These are phyloP conservation scores for Zaprionus bogoriensis DNA, from an alignment of 2,888 invertebrate species.

Conservation along the genomic window DNA sequence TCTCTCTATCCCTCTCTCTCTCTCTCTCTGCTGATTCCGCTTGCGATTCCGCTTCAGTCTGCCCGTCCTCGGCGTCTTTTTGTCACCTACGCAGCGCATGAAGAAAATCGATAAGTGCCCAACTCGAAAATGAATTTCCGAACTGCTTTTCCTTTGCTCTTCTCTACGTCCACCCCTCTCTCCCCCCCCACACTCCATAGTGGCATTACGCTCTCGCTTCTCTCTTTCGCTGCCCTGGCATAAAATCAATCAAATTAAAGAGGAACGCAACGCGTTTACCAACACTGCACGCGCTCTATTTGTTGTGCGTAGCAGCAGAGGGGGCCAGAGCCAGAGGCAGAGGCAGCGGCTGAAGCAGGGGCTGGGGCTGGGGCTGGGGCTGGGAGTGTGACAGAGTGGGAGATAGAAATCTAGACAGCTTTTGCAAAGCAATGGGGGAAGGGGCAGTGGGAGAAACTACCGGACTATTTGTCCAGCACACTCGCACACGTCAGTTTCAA, in stretches of 20 bases:
- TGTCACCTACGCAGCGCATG: constrained; percentile 60
- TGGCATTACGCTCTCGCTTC: too few relatives aligned
- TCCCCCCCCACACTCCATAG: too few relatives aligned
- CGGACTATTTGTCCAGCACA: too few relatives aligned
- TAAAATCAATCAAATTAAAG: constrained; percentile 51
- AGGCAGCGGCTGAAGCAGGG: background rate
- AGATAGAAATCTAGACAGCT: too few relatives aligned
- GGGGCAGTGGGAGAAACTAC: background rate
- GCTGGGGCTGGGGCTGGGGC: too few relatives aligned
- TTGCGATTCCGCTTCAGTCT: background rate
- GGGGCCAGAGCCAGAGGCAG: background rate
- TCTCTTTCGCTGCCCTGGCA: background rate
- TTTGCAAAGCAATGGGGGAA: too few relatives aligned
- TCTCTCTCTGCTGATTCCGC: background rate
- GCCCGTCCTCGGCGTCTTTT: constrained; percentile 17
- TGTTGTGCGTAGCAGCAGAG: too few relatives aligned
- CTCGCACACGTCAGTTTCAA: constrained; percentile 45
- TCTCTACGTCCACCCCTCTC: background rate
- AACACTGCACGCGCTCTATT: constrained; percentile 27
- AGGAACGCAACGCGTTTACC: constrained; percentile 12
- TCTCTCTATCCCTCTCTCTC: background rate
- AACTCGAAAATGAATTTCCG: constrained; percentile 2
- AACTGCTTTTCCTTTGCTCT: background rate
- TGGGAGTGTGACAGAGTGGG: too few relatives aligned
- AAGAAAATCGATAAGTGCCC: constrained; percentile 11